A percentile compares a stretch with the other conserved stretches of the same genome.
Evolutionary conservation across 2,888 invertebrate species (phyloP).

Genomic region (Stenichneumon culpator): DNA sequence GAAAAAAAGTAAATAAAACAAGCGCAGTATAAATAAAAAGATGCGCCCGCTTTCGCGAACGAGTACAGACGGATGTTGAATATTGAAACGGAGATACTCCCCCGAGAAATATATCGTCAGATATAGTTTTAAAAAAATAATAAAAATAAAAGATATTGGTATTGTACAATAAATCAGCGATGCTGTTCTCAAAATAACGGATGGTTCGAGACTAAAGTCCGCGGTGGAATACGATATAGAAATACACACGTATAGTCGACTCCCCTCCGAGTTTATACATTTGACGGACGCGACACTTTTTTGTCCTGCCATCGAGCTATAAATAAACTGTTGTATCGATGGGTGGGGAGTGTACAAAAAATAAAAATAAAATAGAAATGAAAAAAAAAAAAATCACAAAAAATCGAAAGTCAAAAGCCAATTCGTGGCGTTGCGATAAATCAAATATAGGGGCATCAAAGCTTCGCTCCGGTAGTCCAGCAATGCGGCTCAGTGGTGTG

Average conservation of each 20-base stretch:
- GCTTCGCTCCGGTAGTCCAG: slow-evolving; percentile 50
- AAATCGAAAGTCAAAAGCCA: slow-evolving; percentile 61
- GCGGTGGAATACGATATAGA: slow-evolving; percentile 46
- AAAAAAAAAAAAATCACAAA: slow-evolving; percentile 50
- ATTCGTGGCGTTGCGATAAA: slow-evolving; percentile 64
- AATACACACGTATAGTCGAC: neutral
- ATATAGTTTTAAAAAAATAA: neutral
- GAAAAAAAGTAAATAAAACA: slow-evolving; percentile 8
- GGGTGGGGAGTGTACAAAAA: slow-evolving; percentile 23
- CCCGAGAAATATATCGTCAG: slow-evolving; percentile 5
- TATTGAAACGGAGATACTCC: slow-evolving; percentile 14
- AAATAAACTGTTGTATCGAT: slow-evolving; percentile 63
- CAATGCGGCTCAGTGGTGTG: slow-evolving; percentile 39
- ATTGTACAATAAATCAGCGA: slow-evolving; percentile 63
- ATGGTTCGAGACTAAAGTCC: slow-evolving; percentile 41
- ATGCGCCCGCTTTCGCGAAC: neutral
- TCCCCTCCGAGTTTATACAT: slow-evolving; percentile 60
- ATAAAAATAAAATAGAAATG: slow-evolving; percentile 58
- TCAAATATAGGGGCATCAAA: slow-evolving; percentile 62
- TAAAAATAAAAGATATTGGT: slow-evolving; percentile 41
- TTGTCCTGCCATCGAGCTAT: slow-evolving; percentile 55
- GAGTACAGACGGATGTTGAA: slow-evolving; percentile 10
- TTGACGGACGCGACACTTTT: slow-evolving; percentile 59
- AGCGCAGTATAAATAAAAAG: neutral
- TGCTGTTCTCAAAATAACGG: slow-evolving; percentile 52